A percentile compares a stretch with the other conserved stretches of the same genome.
phyloP scores from a whole-genome alignment of 2,888 invertebrate species.

The Dryomyza anilis region DNA sequence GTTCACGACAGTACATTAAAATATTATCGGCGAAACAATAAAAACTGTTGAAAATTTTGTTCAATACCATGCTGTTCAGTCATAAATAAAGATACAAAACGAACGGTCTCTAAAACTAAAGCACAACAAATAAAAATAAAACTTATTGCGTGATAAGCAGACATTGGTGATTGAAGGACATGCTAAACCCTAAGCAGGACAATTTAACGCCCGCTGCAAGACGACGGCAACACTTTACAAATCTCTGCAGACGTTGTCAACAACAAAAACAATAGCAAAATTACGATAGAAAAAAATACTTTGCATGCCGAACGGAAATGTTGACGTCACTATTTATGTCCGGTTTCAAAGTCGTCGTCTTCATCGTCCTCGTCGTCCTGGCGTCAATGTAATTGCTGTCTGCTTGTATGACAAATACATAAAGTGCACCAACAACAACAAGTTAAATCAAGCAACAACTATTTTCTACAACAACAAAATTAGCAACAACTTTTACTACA shows the following conservation, averaged over 20 bases:
- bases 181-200: conserved; percentile 3
- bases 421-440: conserved; percentile 1
- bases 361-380: no score
- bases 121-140: conserved; percentile 21
- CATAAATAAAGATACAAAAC: no score
- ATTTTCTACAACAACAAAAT: background rate
- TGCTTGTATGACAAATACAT: no score
- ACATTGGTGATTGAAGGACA: conserved; percentile 35
- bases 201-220: conserved; percentile 5
- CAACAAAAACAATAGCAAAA: conserved; percentile 29
- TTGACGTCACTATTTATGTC: no score
- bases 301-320: no score
- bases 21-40: no score
- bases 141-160: conserved; percentile 41
- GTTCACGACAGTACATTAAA: no score
- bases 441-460: background rate
- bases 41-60: no score
- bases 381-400: no score
- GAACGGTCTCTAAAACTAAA: no score
- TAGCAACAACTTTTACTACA: background rate
- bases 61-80: no score
- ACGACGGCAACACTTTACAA: conserved; percentile 7
- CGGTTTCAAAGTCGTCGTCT: no score
- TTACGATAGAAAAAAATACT: conserved; percentile 23
- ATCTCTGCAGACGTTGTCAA: conserved; percentile 17